Evolutionary conservation across 1,140 invertebrate genomes (phyloP), one percentile per base, ranked within the genome.

Genomic region (Trachymyrmex septentrionalis): DNA sequence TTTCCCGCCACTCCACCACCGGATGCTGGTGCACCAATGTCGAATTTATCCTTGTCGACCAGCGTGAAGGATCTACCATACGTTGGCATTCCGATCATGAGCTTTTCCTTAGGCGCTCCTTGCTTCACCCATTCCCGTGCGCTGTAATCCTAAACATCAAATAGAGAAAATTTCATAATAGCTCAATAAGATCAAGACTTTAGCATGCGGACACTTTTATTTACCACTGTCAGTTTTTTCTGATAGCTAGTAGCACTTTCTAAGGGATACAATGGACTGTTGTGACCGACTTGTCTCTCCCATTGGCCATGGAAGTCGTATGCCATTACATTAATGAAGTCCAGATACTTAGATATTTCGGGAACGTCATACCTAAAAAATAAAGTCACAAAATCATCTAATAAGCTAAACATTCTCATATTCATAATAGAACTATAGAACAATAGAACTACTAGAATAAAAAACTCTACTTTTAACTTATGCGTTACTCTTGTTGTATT

Each of bases 291-390:
- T 92, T 98, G 97, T 88, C 98, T 96, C 93, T 99, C 98, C 98
- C 98, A 99, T 92, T 98, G 98, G 0, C 98, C 98, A 92, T 99
- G 98, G 96, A 99, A 99, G 93, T 99, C 98, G 91, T 99, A 99
- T 1, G 98, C 98, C 98, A 99, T 99, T 5, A 99, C 97, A 93
- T 99, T 99, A 92, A 99, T 98, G 92, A 98, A 98, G 95, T 99
- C 98, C 89, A 99, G 95, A 92, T 98, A 99, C 95, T 99, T 99
- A 48, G 98, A 98, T 80, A 99, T 98, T 96, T 99, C 98, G 1
- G 98, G 97, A 7, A 99, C 98, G 91, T 99, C 98, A 91, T 99
- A 99, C n/a, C 96, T 96, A 87, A 61, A 91, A 88, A 34, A 61
- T 19, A 72, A 21, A 44, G 3, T 10, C 19, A 9, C 19, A 9